Evolutionary conservation across 2,888 invertebrate species (phyloP), one percentile per base, ranked within the genome.

Genomic region (Vesta saturnalis): DNA sequence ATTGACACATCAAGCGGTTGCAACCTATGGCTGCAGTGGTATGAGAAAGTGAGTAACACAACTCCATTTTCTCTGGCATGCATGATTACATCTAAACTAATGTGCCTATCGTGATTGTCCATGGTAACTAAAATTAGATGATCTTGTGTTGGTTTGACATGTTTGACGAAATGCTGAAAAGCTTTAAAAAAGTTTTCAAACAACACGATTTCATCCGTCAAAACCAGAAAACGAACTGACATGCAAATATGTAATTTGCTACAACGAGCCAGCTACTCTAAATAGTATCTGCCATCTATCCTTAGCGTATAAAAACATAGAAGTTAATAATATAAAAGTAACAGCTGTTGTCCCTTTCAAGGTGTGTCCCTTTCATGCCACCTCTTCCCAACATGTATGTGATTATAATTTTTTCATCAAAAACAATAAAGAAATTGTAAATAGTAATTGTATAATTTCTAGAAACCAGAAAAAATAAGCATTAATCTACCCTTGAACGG

Each of bases 321-420:
- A 52, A 52, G 52, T 52, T 19, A 52, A 10, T 52, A 52, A 52
- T 52, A 52, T 52, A 21, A 52, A 52, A 52, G 52, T 52, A 19
- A 52, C 19, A 52, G 52, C 5, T 15, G 47, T 47, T 47, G 47
- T 47, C n/a, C n/a, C 47, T 47, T 47, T 47, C n/a, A n/a, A 15
- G 47, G 47, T 16, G 5, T 47, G 47, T 47, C 47, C 47, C n/a
- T 47, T n/a, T 47, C 47, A n/a, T n/a, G n/a, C n/a, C n/a, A n/a
- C n/a, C n/a, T n/a, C n/a, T n/a, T n/a, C n/a, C n/a, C n/a, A n/a
- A n/a, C n/a, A n/a, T n/a, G n/a, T n/a, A n/a, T n/a, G n/a, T n/a
- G n/a, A n/a, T n/a, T n/a, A n/a, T n/a, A n/a, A n/a, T n/a, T n/a
- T n/a, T n/a, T n/a, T n/a, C n/a, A n/a, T n/a, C n/a, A n/a, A n/a